Percentiles rank a stretch among this genome's conserved stretches.
These are phyloP conservation scores for Lepus oiostolus DNA, from an alignment of 2,797 vertebrate genomes.

Conservation along the genomic window DNA sequence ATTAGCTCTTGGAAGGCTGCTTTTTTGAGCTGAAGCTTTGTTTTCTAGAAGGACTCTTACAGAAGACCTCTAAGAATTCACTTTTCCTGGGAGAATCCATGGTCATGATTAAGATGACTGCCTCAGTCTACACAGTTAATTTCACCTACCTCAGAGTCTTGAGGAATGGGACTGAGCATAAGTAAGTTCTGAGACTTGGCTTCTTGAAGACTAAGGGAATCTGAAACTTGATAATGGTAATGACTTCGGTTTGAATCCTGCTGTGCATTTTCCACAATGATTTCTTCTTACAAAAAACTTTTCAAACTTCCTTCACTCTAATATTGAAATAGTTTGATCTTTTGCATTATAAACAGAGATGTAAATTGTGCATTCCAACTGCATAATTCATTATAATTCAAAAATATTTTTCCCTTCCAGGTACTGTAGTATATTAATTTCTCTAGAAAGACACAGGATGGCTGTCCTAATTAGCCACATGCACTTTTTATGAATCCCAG, in stretches of 20 bases:
- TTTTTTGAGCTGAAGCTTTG: conserved; percentile 12
- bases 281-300: neutral
- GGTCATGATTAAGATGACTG: conserved; percentile 14
- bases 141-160: neutral
- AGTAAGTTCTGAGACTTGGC: neutral
- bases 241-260: neutral
- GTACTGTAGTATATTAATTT: neutral
- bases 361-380: conserved; percentile 31
- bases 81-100: conserved; percentile 14
- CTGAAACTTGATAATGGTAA: neutral
- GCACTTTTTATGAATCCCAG: neutral
- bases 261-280: conserved; percentile 28
- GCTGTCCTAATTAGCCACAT: neutral
- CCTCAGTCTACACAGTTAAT: neutral
- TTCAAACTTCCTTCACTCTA: neutral
- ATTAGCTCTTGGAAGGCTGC: neutral
- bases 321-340: conserved; percentile 21
- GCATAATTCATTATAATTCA: conserved; percentile 22
- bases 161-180: neutral
- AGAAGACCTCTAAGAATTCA: neutral
- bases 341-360: neutral
- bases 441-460: neutral
- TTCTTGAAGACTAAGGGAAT: neutral
- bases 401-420: neutral
- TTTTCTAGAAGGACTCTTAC: conserved; percentile 4